These are phyloP conservation scores for Reticulitermes speratus DNA, from an alignment of 1,140 invertebrate genomes.

Conservation along the genomic window DNA sequence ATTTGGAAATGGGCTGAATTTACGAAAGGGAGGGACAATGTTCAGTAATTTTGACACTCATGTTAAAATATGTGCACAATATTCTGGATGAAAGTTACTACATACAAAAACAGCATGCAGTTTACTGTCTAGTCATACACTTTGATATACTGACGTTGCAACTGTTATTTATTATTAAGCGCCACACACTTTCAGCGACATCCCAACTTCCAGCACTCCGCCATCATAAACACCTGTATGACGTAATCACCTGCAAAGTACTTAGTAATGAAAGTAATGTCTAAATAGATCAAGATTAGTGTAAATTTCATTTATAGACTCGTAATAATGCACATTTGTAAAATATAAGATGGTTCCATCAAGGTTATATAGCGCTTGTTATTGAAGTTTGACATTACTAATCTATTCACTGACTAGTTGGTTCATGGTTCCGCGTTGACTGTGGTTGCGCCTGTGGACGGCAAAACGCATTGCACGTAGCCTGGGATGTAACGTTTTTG, in stretches of 20 bases:
- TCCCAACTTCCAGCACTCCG: background rate
- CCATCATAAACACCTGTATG: constrained; percentile 23
- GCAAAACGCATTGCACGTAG: constrained; percentile 20
- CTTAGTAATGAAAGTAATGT: background rate
- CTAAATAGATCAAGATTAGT: background rate
- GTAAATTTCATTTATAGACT: background rate
- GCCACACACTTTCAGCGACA: background rate
- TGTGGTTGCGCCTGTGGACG: constrained; percentile 18
- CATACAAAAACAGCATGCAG: background rate
- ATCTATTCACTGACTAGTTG: background rate
- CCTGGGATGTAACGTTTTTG: background rate
- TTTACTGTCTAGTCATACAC: background rate
- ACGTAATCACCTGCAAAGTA: constrained; percentile 16
- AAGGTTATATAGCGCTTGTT: background rate
- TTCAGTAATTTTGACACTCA: background rate
- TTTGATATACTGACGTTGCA: constrained; percentile 2
- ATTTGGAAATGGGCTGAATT: background rate
- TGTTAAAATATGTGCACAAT: background rate
- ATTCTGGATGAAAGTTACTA: background rate
- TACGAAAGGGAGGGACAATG: constrained; percentile 3
- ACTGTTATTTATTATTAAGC: background rate
- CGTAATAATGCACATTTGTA: background rate
- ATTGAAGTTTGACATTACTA: background rate
- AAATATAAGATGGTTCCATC: background rate
- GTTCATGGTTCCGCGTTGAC: background rate